Percentiles rank a stretch among this genome's conserved stretches.
Conservation (phyloP, 64 coral and sea anemone species). For the Pachyseris speciosa region DNA sequence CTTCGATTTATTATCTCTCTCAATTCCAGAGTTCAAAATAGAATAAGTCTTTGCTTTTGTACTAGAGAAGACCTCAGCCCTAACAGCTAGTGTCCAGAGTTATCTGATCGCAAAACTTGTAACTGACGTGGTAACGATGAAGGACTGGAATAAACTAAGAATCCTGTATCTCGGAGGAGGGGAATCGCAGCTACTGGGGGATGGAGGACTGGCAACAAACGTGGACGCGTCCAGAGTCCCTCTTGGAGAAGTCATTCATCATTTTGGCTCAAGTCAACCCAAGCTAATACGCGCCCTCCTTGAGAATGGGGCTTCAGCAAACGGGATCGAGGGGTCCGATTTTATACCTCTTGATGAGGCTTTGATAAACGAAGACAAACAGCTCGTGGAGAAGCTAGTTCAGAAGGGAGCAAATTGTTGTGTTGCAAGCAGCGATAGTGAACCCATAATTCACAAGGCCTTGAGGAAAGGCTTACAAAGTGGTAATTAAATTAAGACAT, state of each 20-base stretch:
- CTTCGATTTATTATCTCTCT: too few relatives aligned
- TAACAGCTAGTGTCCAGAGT: slow-evolving; percentile 34
- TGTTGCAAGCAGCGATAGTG: background rate
- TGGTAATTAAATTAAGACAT: too few relatives aligned
- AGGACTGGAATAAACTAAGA: slow-evolving; percentile 75
- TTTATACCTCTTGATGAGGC: slow-evolving; percentile 36
- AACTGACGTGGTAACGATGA: slow-evolving; percentile 2
- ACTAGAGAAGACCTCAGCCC: slow-evolving; percentile 51
- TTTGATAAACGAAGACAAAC: background rate
- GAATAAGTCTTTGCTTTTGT: background rate
- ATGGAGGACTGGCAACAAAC: slow-evolving; percentile 67
- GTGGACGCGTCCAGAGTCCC: slow-evolving; percentile 29
- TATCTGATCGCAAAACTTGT: slow-evolving; percentile 25
- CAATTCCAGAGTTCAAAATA: too few relatives aligned
- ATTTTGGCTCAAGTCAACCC: background rate
- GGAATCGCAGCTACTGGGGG: slow-evolving; percentile 36
- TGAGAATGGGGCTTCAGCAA: slow-evolving; percentile 60
- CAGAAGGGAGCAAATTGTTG: slow-evolving; percentile 61
- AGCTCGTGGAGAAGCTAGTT: slow-evolving; percentile 58
- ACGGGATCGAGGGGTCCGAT: slow-evolving; percentile 40
- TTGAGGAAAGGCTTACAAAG: slow-evolving; percentile 45
- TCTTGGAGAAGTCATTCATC: slow-evolving; percentile 61
- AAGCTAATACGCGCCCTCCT: slow-evolving; percentile 63
- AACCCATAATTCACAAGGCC: slow-evolving; percentile 62
- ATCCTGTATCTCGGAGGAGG: slow-evolving; percentile 79